Base-by-base conservation (phyloP, 2,113 vertebrate species). In the Parus major region DNA sequence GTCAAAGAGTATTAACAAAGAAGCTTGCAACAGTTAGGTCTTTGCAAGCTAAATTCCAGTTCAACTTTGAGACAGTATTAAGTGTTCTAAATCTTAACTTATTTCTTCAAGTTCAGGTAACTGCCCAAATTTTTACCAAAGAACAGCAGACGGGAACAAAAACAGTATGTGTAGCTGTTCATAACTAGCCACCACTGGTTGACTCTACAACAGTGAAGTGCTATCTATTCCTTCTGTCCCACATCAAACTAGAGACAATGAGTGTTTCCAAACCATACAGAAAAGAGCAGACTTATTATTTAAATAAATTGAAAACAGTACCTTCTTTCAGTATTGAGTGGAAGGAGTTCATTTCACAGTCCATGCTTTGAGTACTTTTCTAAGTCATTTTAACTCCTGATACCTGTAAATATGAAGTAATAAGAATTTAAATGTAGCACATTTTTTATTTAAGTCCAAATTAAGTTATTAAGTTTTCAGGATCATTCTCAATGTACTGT, bases 381-480 rank as follows among this genome's bases (percentile, higher is more conserved):
- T 61, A 69, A 53, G 78, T 77, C 65, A 93, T 92, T 85, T 92
- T 82, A 94, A 33, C 7, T 88, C 59, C 61, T 23, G 27, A 28
- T 63, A 93, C 49, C 95, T 95, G 86, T 56, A 24, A 88, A 64
- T 16, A 83, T n/a, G 71, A 93, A 88, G 50, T 13, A 61, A 65
- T 8, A 20, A 12, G 20, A n/a, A 70, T 11, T 61, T 82, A 24
- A 83, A 55, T 22, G 5, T 16, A 12, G 6, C 17, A 13, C 7
- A 69, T 27, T 60, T 68, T 55, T 50, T 69, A 49, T 46, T 81
- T n/a, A 65, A 70, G 35, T 86, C 25, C 10, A 39, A 82, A 80
- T 14, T 53, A 59, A 53, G 15, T 70, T 55, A 70, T 6, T 41
- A 35, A 7, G 31, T 83, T 73, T 76, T 44, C 39, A 59, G 39